Evolutionary conservation across 2,113 vertebrate genomes (phyloP).

Genomic region (Pluvianellus socialis): DNA sequence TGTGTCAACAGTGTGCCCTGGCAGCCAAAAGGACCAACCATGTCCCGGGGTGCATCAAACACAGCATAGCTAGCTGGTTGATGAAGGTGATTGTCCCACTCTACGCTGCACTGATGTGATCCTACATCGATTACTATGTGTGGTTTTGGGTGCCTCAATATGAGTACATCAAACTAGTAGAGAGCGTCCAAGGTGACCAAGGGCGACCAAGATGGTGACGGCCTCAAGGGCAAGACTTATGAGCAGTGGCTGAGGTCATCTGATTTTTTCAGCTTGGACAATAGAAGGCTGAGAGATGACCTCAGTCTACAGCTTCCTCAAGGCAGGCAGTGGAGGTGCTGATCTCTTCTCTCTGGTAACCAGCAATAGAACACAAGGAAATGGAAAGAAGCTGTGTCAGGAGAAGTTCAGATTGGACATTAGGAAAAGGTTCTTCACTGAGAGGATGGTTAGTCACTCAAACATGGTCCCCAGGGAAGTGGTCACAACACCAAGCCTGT

Average conservation of each 20-base stretch:
- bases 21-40: background rate
- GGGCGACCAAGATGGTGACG: fast-evolving
- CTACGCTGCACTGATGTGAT: fast-evolving
- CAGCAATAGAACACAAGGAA: fast-evolving
- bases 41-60: background rate
- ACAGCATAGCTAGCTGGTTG: fast-evolving
- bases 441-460: background rate
- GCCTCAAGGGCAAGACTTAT: fast-evolving
- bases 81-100: background rate
- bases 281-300: background rate
- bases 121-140: background rate
- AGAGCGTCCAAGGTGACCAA: background rate
- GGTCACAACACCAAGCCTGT: background rate
- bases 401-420: background rate
- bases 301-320: background rate
- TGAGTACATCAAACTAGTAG: background rate
- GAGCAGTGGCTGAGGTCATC: background rate
- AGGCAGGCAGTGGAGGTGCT: fast-evolving
- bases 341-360: background rate
- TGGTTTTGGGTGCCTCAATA: background rate
- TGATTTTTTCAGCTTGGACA: background rate
- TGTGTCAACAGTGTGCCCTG: background rate
- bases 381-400: background rate
- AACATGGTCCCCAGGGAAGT: background rate
- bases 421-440: background rate